phyloP scores from a whole-genome alignment of 1,140 invertebrate species.

The Parapsyche elsis region DNA sequence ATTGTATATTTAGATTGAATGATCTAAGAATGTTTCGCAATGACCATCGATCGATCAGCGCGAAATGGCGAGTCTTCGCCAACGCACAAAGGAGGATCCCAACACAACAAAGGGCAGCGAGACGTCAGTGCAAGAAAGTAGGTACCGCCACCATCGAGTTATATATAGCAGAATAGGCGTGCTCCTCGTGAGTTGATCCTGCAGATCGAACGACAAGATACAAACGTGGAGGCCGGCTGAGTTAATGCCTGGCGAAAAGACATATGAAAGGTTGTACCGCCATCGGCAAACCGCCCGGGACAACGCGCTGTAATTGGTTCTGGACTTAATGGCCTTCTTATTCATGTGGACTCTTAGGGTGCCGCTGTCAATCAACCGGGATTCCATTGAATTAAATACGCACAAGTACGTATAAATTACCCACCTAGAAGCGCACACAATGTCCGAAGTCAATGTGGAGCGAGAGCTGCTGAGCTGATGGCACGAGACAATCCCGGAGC shows the following conservation, averaged over 20 bases:
- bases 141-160: conserved; percentile 3
- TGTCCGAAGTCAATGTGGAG: no score
- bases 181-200: conserved; percentile 37
- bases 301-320: conserved; percentile 22
- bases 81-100: not conserved
- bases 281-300: not conserved
- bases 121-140: conserved; percentile 7
- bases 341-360: conserved; percentile 27
- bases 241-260: conserved; percentile 38
- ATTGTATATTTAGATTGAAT: no score
- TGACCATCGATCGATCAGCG: not conserved
- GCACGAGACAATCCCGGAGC: no score
- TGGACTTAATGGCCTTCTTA: conserved; percentile 23
- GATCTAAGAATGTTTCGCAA: not conserved
- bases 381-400: conserved; percentile 11
- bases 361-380: conserved; percentile 25
- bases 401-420: conserved; percentile 7
- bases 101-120: conserved; percentile 8
- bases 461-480: no score
- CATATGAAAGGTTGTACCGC: conserved; percentile 40
- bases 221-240: not conserved
- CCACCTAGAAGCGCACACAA: no score
- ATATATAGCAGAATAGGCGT: conserved; percentile 32
- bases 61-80: not conserved
- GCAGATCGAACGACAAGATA: conserved; percentile 35